These are phyloP conservation scores for Tineola bisselliella DNA, from an alignment of 2,888 invertebrate species.

Conservation along the genomic window DNA sequence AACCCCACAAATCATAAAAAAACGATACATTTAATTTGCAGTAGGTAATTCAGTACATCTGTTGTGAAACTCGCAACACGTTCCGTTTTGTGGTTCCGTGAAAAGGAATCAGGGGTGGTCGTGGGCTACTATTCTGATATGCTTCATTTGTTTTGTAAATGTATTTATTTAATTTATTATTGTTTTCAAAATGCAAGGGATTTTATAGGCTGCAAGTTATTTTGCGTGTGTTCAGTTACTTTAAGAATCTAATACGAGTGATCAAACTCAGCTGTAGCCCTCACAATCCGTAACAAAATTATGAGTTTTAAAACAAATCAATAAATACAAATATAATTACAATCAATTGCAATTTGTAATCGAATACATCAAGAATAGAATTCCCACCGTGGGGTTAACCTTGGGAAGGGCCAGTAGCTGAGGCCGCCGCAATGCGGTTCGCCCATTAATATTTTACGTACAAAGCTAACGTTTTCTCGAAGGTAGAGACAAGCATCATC, in stretches of 20 bases:
- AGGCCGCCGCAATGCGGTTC: slow-evolving; percentile 16
- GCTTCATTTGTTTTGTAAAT: no score
- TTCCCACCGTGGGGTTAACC: neutral
- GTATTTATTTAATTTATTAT: no score
- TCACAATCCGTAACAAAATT: no score
- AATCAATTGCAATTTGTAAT: neutral
- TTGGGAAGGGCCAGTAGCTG: neutral
- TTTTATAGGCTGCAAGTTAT: no score
- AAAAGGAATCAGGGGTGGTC: neutral
- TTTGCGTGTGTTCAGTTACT: no score
- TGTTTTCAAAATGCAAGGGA: no score
- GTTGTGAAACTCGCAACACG: neutral
- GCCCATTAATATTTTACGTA: slow-evolving; percentile 16
- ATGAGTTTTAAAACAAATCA: no score
- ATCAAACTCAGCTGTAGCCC: no score
- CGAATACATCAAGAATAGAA: neutral
- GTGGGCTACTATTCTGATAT: neutral
- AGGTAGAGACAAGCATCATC: neutral
- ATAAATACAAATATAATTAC: no score
- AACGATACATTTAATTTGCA: neutral
- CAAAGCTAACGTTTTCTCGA: slow-evolving; percentile 1
- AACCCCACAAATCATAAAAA: neutral
- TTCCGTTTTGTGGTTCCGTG: neutral
- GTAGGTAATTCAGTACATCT: neutral
- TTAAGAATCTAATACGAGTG: no score